A percentile compares a stretch with the other conserved stretches of the same genome.
phyloP scores from a whole-genome alignment of 1,140 invertebrate genomes.

The Latrodectus geometricus region DNA sequence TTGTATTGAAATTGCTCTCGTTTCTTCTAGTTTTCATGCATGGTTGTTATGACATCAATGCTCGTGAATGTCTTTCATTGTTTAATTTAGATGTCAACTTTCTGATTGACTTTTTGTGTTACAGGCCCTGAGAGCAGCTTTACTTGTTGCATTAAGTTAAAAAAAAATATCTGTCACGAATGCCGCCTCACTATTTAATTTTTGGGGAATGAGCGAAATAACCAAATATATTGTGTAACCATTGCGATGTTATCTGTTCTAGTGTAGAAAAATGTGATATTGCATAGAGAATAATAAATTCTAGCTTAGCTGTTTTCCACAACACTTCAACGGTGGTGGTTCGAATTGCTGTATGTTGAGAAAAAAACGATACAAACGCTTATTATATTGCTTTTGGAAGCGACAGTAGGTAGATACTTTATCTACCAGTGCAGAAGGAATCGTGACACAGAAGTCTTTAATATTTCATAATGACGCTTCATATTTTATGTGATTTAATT shows the following conservation, averaged over 20 bases:
- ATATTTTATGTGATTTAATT: constrained; percentile 58
- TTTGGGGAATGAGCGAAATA: not conserved
- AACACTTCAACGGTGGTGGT: constrained; percentile 10
- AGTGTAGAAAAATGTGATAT: constrained; percentile 28
- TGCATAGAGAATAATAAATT: constrained; percentile 44
- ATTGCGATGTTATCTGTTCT: not conserved
- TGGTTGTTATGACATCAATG: not conserved
- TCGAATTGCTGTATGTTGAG: not conserved
- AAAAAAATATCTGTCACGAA: no score
- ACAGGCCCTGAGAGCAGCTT: constrained; percentile 30
- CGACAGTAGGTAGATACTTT: not conserved
- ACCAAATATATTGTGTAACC: not conserved
- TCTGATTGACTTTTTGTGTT: not conserved
- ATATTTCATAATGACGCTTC: constrained; percentile 18
- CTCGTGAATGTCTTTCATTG: no score
- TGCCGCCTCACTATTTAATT: no score
- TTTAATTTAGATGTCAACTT: not conserved
- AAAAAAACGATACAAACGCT: not conserved
- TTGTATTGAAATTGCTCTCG: not conserved
- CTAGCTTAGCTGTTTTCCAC: constrained; percentile 31
- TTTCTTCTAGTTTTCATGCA: not conserved
- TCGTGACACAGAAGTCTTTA: not conserved
- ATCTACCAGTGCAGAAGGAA: not conserved
- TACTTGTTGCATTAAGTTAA: not conserved
- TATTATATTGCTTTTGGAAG: constrained; percentile 13